phyloP scores from a whole-genome alignment of 2,888 invertebrate genomes.

The Blastobasis adustella region DNA sequence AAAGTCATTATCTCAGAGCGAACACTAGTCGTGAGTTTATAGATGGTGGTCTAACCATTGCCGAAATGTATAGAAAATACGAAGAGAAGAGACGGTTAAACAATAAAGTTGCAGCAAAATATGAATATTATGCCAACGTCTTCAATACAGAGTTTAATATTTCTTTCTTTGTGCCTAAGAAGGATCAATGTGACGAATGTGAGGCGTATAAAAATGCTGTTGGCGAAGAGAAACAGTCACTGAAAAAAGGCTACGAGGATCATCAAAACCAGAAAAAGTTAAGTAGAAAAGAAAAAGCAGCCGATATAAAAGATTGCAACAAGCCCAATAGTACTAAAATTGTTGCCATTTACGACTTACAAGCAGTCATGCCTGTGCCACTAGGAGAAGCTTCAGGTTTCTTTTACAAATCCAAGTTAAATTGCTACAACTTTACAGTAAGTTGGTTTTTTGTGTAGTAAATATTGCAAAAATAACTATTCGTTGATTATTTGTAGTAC shows the following conservation, averaged over 20 bases:
- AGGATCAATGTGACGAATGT: constrained; percentile 16
- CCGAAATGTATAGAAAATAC: constrained; percentile 7
- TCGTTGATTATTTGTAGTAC: too few relatives aligned
- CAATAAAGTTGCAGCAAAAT: constrained; percentile 2
- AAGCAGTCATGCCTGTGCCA: too few relatives aligned
- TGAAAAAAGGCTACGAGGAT: constrained; percentile 10
- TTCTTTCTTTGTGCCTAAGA: constrained; percentile 14
- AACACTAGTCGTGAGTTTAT: constrained; percentile 1
- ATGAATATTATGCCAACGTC: constrained; percentile 2
- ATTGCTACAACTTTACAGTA: too few relatives aligned
- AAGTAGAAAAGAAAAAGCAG: constrained; percentile 14
- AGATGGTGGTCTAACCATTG: constrained; percentile 4
- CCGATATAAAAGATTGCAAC: constrained; percentile 9
- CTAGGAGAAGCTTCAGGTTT: too few relatives aligned
- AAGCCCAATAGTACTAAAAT: constrained; percentile 7
- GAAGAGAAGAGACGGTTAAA: background rate
- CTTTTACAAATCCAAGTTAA: too few relatives aligned
- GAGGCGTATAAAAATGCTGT: constrained; percentile 15
- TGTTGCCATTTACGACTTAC: constrained; percentile 16
- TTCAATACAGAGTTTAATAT: constrained; percentile 18
- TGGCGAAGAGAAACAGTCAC: constrained; percentile 14
- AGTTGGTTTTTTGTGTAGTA: too few relatives aligned
- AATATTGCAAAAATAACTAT: too few relatives aligned
- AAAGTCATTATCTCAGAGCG: constrained; percentile 7
- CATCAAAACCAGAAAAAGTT: constrained; percentile 16